phyloP scores from a whole-genome alignment of 2,113 vertebrate genomes.

The Hyperopisus bebe region DNA sequence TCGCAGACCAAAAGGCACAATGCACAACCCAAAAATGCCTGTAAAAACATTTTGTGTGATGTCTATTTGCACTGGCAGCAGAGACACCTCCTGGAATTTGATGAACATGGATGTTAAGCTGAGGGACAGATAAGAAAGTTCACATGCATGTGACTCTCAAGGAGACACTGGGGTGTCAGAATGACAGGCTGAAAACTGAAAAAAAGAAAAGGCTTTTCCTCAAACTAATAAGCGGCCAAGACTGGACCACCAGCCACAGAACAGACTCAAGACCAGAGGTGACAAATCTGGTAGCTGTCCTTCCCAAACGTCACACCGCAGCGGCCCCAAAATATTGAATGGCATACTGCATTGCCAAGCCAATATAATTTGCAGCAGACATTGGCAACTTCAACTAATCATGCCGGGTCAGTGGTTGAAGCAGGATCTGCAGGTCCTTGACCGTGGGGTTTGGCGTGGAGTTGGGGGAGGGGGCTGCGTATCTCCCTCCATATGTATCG shows the following conservation, averaged over 20 bases:
- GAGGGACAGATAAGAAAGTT: neutral
- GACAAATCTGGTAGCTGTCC: neutral
- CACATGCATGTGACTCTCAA: neutral
- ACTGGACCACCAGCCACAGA: neutral
- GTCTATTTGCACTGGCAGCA: neutral
- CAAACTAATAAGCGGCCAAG: neutral
- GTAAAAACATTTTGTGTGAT: neutral
- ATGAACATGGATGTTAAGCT: neutral
- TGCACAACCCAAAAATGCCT: neutral
- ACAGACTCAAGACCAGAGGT: neutral
- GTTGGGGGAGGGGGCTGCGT: no score
- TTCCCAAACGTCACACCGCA: neutral
- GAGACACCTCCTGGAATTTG: neutral
- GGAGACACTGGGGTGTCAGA: neutral
- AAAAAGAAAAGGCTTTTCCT: neutral
- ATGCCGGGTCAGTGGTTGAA: neutral
- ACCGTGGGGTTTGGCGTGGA: neutral
- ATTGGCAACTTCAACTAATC: neutral
- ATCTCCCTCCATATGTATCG: conserved; percentile 22
- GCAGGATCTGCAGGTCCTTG: neutral
- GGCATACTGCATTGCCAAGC: no score
- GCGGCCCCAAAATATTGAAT: neutral
- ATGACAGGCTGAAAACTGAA: neutral
- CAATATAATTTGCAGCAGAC: neutral
- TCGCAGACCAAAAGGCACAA: neutral